Percentiles rank a stretch among this genome's conserved stretches.
These are phyloP conservation scores for Puntigrus tetrazona DNA, from an alignment of 2,113 vertebrate genomes.

Conservation along the genomic window DNA sequence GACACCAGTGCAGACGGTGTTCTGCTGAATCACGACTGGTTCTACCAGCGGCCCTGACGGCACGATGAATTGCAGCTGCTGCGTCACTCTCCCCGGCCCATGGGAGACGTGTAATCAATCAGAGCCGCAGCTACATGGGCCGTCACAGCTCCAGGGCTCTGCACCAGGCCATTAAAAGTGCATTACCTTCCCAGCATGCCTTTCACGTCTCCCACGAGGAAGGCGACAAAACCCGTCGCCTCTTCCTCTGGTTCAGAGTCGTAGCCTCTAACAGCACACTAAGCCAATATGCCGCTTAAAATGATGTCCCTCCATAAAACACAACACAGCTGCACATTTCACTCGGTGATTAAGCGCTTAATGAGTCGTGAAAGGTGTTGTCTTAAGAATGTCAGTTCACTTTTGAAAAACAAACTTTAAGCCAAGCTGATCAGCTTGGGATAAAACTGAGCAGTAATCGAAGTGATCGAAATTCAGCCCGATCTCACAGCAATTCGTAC, in stretches of 20 bases:
- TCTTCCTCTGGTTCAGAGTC: conserved; percentile 7
- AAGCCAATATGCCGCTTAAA: conserved; percentile 1
- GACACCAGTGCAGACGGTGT: background rate
- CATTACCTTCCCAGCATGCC: conserved; percentile 65
- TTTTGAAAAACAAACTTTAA: background rate
- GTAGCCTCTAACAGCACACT: conserved; percentile 3
- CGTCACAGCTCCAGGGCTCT: conserved; percentile 53
- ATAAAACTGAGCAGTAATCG: too few species aligned
- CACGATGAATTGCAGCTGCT: conserved; percentile 57
- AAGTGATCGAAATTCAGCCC: too few species aligned
- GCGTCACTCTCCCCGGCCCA: conserved; percentile 61
- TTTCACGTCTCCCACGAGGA: conserved; percentile 50
- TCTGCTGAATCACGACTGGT: conserved; percentile 62
- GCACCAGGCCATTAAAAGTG: conserved; percentile 69
- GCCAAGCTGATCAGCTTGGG: background rate
- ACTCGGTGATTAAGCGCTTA: background rate
- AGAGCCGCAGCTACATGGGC: conserved; percentile 37
- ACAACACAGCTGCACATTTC: background rate
- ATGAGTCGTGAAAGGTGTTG: background rate
- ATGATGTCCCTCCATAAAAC: background rate
- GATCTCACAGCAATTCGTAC: too few species aligned
- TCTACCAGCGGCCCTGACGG: conserved; percentile 46
- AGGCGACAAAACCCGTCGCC: conserved; percentile 27
- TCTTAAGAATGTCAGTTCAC: background rate
- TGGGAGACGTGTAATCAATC: conserved; percentile 65